A percentile compares a stretch with the other conserved stretches of the same genome.
phyloP scores from a whole-genome alignment of 2,888 invertebrate genomes.

The Drosophila ustulata region DNA sequence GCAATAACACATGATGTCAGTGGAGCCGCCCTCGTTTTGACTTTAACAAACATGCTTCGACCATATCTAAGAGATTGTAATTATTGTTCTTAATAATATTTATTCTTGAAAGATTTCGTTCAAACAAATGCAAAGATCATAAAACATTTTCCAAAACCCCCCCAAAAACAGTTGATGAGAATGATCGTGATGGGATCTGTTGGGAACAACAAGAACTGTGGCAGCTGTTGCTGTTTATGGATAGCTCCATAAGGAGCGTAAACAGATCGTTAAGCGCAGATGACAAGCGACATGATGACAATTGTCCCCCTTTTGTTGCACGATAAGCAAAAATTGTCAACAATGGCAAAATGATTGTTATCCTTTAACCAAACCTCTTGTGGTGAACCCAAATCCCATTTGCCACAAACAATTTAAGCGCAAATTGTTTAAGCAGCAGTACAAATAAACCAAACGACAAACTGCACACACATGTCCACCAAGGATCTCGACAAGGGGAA shows the following conservation, averaged over 20 bases:
- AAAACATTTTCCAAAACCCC: conserved; percentile 16
- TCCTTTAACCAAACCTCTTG: conserved; percentile 79
- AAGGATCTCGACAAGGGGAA: conserved; percentile 13
- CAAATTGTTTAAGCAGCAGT: conserved; percentile 72
- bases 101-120: conserved; percentile 8
- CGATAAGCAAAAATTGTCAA: conserved; percentile 61
- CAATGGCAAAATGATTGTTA: conserved; percentile 79
- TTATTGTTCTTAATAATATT: conserved; percentile 25
- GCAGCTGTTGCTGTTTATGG: conserved; percentile 50
- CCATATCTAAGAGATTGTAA: conserved; percentile 12
- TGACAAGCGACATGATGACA: conserved; percentile 61
- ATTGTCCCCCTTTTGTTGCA: conserved; percentile 52
- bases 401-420: conserved; percentile 75
- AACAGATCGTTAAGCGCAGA: conserved; percentile 64
- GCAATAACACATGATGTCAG: conserved; percentile 6
- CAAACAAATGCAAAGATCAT: conserved; percentile 26
- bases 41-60: conserved; percentile 13
- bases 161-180: conserved; percentile 11
- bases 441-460: conserved; percentile 66
- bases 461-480: conserved; percentile 67
- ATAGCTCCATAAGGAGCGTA: conserved; percentile 46
- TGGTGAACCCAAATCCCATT: conserved; percentile 80
- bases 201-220: conserved; percentile 17
- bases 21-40: background rate
- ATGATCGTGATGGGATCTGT: background rate